These are phyloP conservation scores for Beris morrisii DNA, from an alignment of 2,888 invertebrate genomes.

Conservation along the genomic window DNA sequence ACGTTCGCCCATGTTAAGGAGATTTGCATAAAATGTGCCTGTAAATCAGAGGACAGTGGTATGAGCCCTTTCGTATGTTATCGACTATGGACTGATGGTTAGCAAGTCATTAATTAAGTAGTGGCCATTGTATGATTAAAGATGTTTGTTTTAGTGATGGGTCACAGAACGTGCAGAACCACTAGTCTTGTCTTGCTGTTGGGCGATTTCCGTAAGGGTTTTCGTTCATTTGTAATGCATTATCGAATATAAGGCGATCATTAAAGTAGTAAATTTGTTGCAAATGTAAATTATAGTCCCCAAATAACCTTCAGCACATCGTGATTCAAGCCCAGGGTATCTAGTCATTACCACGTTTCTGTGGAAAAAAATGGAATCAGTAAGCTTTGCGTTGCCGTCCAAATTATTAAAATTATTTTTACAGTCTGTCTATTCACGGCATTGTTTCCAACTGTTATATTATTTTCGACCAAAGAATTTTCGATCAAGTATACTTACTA, in stretches of 20 bases:
- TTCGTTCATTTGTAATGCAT: constrained; percentile 21
- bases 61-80: too few relatives aligned
- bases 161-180: neutral
- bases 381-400: too few relatives aligned
- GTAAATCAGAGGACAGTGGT: neutral
- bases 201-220: constrained; percentile 8
- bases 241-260: constrained; percentile 25
- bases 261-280: constrained; percentile 31
- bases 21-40: constrained; percentile 13
- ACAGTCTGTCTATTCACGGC: too few relatives aligned
- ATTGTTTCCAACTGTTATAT: too few relatives aligned
- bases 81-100: too few relatives aligned
- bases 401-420: too few relatives aligned
- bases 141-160: constrained; percentile 27
- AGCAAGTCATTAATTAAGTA: constrained; percentile 17
- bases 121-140: constrained; percentile 30
- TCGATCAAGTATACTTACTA: too few relatives aligned
- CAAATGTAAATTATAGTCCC: constrained; percentile 31
- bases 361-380: neutral
- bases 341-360: constrained; percentile 17
- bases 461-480: too few relatives aligned
- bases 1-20: constrained; percentile 6
- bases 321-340: constrained; percentile 19
- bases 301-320: constrained; percentile 32
- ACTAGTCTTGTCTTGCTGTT: constrained; percentile 10